Evolutionary conservation across 2,888 invertebrate genomes (phyloP).

Genomic region (Linyphia triangularis): DNA sequence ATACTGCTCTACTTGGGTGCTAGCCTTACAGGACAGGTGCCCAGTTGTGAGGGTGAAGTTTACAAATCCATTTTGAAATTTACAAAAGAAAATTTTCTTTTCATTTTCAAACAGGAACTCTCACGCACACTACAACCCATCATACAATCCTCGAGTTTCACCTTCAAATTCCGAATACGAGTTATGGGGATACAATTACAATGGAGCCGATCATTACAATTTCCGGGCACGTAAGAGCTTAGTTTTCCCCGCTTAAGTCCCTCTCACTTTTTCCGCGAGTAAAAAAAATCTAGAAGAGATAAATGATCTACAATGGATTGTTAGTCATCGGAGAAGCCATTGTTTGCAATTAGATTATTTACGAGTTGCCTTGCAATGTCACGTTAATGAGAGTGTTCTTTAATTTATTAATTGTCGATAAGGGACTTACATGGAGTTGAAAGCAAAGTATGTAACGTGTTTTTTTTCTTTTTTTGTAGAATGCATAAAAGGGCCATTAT

Average conservation of each 20-base stretch:
- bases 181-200: slow-evolving; percentile 2
- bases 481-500: too few relatives aligned
- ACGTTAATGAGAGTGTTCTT: neutral
- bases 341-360: slow-evolving; percentile 30
- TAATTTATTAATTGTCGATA: slow-evolving; percentile 46
- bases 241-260: neutral
- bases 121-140: neutral
- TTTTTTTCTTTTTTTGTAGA: neutral
- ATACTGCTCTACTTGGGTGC: too few relatives aligned
- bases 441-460: too few relatives aligned
- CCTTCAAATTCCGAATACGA: neutral
- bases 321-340: neutral
- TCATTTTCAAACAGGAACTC: too few relatives aligned
- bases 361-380: slow-evolving; percentile 17
- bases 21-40: too few relatives aligned
- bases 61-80: too few relatives aligned
- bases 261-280: neutral
- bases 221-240: neutral
- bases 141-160: neutral
- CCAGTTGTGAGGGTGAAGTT: too few relatives aligned
- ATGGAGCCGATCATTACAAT: neutral
- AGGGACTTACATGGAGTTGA: neutral
- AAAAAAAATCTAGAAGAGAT: neutral
- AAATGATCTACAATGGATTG: neutral
- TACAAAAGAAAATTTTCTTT: too few relatives aligned